Percentiles rank a stretch among this genome's conserved stretches.
Conservation (phyloP, 1,140 invertebrate genomes). For the Mamestra configurata region DNA sequence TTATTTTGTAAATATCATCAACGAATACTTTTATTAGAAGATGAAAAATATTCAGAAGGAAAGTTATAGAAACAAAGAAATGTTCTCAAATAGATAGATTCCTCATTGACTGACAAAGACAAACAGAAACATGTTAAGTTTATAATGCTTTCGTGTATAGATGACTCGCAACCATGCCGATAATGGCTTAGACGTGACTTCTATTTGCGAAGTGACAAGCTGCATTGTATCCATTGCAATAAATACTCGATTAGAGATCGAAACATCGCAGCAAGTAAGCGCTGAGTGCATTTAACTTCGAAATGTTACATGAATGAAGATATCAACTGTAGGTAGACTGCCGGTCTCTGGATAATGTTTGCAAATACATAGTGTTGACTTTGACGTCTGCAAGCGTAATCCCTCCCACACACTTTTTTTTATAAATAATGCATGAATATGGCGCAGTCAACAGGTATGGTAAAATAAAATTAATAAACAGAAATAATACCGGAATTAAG, state of each 20-base stretch:
- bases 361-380: neutral
- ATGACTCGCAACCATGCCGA: slow-evolving; percentile 30
- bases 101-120: slow-evolving; percentile 37
- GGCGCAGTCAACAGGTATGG: too few relatives aligned
- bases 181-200: slow-evolving; percentile 42
- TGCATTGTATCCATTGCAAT: slow-evolving; percentile 29
- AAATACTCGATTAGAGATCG: slow-evolving; percentile 43
- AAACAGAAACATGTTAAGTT: slow-evolving; percentile 34
- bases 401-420: slow-evolving; percentile 10
- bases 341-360: neutral
- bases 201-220: slow-evolving; percentile 39
- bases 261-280: slow-evolving; percentile 1
- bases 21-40: neutral
- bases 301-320: slow-evolving; percentile 20
- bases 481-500: too few relatives aligned
- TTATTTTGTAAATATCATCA: neutral
- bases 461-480: too few relatives aligned
- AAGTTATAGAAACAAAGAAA: neutral
- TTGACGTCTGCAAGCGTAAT: neutral
- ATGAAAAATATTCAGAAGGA: neutral
- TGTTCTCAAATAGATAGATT: slow-evolving; percentile 6
- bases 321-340: slow-evolving; percentile 4
- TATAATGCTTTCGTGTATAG: slow-evolving; percentile 37
- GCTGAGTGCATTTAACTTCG: neutral
- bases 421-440: too few relatives aligned